A percentile compares a stretch with the other conserved stretches of the same genome.
These are phyloP conservation scores for Cyanocitta stelleri DNA, from an alignment of 2,113 vertebrate species.

Conservation along the genomic window DNA sequence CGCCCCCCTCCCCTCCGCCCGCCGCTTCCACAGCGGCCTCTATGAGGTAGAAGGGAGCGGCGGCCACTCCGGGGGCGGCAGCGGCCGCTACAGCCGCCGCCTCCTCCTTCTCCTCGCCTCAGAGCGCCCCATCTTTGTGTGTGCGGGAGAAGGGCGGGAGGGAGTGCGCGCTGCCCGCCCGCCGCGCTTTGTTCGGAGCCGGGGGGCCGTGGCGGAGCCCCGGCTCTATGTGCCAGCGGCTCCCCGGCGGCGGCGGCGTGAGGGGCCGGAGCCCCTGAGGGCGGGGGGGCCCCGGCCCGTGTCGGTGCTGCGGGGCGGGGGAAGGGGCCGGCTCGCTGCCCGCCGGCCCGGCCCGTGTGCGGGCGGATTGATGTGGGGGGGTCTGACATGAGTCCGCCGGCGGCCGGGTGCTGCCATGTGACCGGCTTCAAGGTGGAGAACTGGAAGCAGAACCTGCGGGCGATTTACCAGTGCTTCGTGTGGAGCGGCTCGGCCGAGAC, in stretches of 20 bases:
- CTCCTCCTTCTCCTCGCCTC: slow-evolving; percentile 12
- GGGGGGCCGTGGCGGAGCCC: slow-evolving; percentile 55
- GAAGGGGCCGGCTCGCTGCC: slow-evolving; percentile 48
- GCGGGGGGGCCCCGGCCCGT: slow-evolving; percentile 23
- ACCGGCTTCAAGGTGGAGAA: slow-evolving; percentile 96
- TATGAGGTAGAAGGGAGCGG: slow-evolving; percentile 52
- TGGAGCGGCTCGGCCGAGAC: slow-evolving; percentile 94
- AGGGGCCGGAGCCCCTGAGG: neutral
- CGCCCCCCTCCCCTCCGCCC: neutral
- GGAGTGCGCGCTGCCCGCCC: neutral
- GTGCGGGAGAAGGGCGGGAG: slow-evolving; percentile 22
- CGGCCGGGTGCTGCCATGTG: slow-evolving; percentile 91
- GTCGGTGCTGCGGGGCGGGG: slow-evolving; percentile 46
- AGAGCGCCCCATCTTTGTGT: slow-evolving; percentile 48
- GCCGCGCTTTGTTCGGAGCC: slow-evolving; percentile 59
- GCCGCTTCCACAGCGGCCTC: slow-evolving; percentile 9
- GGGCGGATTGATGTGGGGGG: slow-evolving; percentile 75
- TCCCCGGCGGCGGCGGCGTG: neutral
- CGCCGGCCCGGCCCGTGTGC: slow-evolving; percentile 56
- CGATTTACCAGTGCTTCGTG: slow-evolving; percentile 96
- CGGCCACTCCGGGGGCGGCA: slow-evolving; percentile 45
- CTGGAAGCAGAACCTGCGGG: slow-evolving; percentile 96
- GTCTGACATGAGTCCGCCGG: slow-evolving; percentile 85
- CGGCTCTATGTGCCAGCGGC: slow-evolving; percentile 54
- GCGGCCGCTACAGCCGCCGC: slow-evolving; percentile 27